Conservation (phyloP, 2,888 invertebrate species). For the Rhingia campestris region DNA sequence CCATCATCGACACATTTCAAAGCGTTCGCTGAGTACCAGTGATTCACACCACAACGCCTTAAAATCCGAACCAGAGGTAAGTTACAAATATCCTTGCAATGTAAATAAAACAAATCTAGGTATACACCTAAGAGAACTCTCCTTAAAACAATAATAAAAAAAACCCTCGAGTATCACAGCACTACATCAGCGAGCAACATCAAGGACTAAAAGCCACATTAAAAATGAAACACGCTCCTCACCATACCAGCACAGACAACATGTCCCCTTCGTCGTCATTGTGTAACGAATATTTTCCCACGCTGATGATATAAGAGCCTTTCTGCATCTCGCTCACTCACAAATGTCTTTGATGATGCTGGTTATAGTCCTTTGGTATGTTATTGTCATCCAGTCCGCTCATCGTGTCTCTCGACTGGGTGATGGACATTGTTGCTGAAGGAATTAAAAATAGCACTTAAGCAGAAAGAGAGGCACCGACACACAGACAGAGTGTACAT, state of each 20-base stretch:
- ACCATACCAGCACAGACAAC: conserved; percentile 8
- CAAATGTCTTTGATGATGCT: neutral
- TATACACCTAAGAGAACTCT: neutral
- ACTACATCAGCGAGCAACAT: conserved; percentile 39
- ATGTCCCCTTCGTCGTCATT: conserved; percentile 19
- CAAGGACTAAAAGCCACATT: conserved; percentile 60
- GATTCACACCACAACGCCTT: conserved; percentile 90
- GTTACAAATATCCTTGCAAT: conserved; percentile 44
- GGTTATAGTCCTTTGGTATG: conserved; percentile 4
- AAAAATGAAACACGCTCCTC: conserved; percentile 55
- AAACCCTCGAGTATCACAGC: conserved; percentile 33
- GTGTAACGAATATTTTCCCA: conserved; percentile 46
- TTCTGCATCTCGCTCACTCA: neutral
- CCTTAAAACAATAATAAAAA: conserved; percentile 29
- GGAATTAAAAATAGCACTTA: conserved; percentile 68
- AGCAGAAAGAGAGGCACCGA: conserved; percentile 29
- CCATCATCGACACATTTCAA: conserved; percentile 92
- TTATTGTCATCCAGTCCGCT: conserved; percentile 26
- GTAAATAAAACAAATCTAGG: neutral
- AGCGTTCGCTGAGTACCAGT: conserved; percentile 91
- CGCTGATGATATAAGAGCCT: conserved; percentile 9
- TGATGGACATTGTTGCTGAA: conserved; percentile 62
- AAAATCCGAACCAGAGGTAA: conserved; percentile 90
- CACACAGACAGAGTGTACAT: conserved; percentile 34
- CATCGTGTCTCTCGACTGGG: conserved; percentile 6